Conservation (phyloP, 2,113 vertebrate genomes). For the Edolisoma coerulescens region DNA sequence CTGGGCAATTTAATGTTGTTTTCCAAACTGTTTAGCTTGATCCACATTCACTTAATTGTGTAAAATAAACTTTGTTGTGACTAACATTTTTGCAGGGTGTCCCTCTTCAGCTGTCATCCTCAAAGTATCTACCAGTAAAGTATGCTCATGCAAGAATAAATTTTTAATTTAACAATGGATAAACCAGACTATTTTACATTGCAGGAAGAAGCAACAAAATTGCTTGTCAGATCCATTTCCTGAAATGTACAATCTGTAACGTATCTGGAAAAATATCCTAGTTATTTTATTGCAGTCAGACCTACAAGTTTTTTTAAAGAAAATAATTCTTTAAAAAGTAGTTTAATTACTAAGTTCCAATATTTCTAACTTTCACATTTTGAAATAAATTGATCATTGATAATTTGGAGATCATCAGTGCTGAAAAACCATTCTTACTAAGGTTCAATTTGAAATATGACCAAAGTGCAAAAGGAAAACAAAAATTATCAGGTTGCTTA, state of each 20-base stretch:
- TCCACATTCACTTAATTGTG: not conserved
- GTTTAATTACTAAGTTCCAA: not conserved
- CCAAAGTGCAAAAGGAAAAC: not conserved
- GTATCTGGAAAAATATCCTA: not conserved
- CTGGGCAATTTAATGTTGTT: not conserved
- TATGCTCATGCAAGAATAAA: not conserved
- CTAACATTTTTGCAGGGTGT: not conserved
- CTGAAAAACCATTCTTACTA: not conserved
- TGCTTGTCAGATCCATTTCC: not conserved
- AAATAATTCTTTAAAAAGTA: not conserved
- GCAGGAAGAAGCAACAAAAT: constrained; percentile 29
- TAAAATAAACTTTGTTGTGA: not conserved
- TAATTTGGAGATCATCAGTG: not conserved
- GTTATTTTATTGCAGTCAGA: not conserved
- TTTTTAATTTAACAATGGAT: constrained; percentile 49
- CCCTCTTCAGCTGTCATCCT: not conserved
- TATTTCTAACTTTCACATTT: not conserved
- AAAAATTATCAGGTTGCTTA: not conserved
- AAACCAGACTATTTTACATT: not conserved
- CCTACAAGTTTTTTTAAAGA: not conserved
- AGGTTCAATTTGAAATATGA: not conserved
- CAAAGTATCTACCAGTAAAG: not conserved
- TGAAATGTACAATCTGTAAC: not conserved
- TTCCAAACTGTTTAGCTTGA: not conserved
- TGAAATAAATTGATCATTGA: not conserved